phyloP scores from a whole-genome alignment of 2,797 vertebrate genomes.

The Erpetoichthys calabaricus region DNA sequence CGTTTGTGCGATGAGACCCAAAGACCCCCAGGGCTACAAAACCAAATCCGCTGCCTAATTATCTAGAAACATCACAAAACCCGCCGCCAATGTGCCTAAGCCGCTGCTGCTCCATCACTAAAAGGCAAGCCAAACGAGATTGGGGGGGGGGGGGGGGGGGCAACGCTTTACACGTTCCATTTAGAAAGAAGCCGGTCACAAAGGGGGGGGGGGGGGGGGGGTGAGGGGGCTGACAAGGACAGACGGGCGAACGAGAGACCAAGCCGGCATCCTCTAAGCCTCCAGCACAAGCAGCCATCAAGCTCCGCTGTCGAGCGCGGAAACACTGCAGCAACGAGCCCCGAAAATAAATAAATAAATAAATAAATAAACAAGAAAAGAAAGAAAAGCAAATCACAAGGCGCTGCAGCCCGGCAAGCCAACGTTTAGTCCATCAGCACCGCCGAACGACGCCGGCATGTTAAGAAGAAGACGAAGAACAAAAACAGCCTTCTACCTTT shows the following conservation, averaged over 20 bases:
- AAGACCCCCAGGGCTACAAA: conserved; percentile 16
- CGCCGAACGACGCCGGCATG: too few relatives aligned
- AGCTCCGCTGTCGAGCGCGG: too few relatives aligned
- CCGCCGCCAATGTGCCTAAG: conserved; percentile 18
- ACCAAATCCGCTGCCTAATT: conserved; percentile 29
- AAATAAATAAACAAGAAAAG: too few relatives aligned
- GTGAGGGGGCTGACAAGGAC: conserved; percentile 16
- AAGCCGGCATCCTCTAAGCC: conserved; percentile 34
- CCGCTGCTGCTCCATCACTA: conserved; percentile 9
- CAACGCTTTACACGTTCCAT: background rate
- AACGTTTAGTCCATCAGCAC: too few relatives aligned
- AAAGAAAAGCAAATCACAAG: too few relatives aligned
- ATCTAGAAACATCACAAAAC: conserved; percentile 31
- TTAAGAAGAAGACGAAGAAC: too few relatives aligned
- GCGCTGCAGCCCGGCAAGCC: too few relatives aligned
- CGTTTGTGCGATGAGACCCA: conserved; percentile 21
- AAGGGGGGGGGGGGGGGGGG: conserved; percentile 12
- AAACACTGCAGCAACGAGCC: conserved; percentile 13
- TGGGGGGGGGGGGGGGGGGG: conserved; percentile 1
- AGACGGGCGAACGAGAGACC: conserved; percentile 23
- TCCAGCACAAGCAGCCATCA: conserved; percentile 27
- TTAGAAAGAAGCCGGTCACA: conserved; percentile 19
- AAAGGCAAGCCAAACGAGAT: conserved; percentile 12
- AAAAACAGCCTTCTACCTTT: conserved; percentile 5
- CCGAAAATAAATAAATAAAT: conserved; percentile 17